Conservation (phyloP, 2,888 invertebrate species). For the Melipona bicolor region DNA sequence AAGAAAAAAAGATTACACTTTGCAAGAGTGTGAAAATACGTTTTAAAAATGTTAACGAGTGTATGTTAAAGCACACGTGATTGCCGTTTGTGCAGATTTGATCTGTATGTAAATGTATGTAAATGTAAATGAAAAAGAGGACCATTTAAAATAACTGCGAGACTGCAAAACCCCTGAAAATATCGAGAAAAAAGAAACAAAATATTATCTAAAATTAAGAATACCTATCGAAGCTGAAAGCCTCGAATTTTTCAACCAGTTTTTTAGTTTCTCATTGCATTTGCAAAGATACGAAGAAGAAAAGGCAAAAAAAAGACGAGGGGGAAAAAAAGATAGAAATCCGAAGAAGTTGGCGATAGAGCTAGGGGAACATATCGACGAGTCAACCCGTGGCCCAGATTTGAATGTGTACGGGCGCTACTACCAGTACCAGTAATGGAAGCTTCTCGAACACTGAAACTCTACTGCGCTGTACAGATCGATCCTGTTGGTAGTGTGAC, state of each 20-base stretch:
- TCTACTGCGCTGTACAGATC: constrained; percentile 51
- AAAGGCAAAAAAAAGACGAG: neutral
- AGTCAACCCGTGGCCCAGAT: constrained; percentile 40
- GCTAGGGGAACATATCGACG: constrained; percentile 5
- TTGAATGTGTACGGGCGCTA: constrained; percentile 13
- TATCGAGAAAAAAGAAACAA: too few relatives aligned
- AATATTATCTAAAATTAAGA: too few relatives aligned
- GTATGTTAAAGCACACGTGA: too few relatives aligned
- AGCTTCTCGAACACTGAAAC: constrained; percentile 59
- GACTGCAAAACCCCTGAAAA: too few relatives aligned
- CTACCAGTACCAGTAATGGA: constrained; percentile 33
- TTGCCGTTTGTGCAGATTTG: too few relatives aligned
- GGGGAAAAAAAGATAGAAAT: neutral
- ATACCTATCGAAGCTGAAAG: too few relatives aligned
- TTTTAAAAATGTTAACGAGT: too few relatives aligned
- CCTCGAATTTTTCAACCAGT: too few relatives aligned
- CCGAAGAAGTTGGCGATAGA: neutral
- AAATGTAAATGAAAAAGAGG: too few relatives aligned
- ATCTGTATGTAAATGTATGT: too few relatives aligned
- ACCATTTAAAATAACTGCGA: too few relatives aligned
- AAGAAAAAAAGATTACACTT: neutral
- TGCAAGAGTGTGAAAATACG: neutral
- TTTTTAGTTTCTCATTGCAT: too few relatives aligned
- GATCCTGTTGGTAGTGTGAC: constrained; percentile 59
- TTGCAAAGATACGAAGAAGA: neutral